Evolutionary conservation across 2,888 invertebrate genomes (phyloP).

Genomic region (Tenthredo scrophulariae): DNA sequence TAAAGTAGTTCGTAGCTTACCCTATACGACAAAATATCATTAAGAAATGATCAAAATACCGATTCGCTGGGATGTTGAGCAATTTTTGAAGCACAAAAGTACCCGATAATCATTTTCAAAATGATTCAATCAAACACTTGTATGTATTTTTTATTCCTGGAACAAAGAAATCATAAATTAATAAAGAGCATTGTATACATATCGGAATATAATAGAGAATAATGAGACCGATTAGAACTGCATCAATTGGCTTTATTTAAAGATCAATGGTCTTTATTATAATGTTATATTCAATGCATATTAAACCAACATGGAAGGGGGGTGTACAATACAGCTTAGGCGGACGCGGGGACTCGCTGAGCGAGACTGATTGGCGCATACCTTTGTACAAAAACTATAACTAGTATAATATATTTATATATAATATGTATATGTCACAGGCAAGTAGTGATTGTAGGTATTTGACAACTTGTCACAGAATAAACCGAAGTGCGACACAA

Average conservation of each 20-base stretch:
- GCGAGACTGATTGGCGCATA: constrained; percentile 68
- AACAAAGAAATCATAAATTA: neutral
- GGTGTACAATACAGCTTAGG: constrained; percentile 70
- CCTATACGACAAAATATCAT: neutral
- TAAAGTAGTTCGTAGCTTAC: too few species aligned
- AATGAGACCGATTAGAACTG: constrained; percentile 9
- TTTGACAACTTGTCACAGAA: constrained; percentile 24
- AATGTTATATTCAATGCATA: constrained; percentile 69
- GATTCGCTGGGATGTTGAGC: neutral
- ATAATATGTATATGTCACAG: constrained; percentile 69
- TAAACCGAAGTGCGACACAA: neutral
- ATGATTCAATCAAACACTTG: too few species aligned
- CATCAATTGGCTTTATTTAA: constrained; percentile 72
- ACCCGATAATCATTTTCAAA: neutral
- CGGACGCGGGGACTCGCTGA: constrained; percentile 68
- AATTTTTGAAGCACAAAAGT: neutral
- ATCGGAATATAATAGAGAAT: neutral
- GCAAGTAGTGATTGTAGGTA: constrained; percentile 68
- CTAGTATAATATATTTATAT: constrained; percentile 69
- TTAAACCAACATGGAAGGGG: constrained; percentile 68
- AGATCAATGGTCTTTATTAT: constrained; percentile 69
- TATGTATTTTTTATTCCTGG: neutral
- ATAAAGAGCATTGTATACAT: neutral
- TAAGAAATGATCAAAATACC: too few species aligned
- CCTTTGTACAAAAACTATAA: constrained; percentile 76